These are phyloP conservation scores for Rallus crepitans DNA, from an alignment of 2,797 vertebrate species.

Conservation along the genomic window DNA sequence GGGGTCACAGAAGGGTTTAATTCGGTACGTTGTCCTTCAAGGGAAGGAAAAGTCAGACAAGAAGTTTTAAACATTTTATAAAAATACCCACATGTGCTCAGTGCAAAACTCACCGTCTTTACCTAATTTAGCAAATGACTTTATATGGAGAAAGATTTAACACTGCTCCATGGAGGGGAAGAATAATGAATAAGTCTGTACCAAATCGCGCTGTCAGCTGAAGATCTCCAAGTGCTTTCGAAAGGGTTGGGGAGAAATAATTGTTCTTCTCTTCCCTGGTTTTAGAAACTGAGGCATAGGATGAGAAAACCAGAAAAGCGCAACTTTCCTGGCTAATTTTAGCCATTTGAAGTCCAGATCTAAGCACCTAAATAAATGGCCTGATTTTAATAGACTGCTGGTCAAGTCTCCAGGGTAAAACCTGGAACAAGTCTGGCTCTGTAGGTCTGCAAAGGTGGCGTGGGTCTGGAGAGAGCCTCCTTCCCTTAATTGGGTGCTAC, in stretches of 20 bases:
- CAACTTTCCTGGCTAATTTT: conserved; percentile 56
- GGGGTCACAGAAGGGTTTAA: conserved; percentile 66
- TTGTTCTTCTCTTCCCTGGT: conserved; percentile 57
- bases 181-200: conserved; percentile 66
- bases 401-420: conserved; percentile 29
- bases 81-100: conserved; percentile 72
- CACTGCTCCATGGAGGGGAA: conserved; percentile 52
- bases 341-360: conserved; percentile 58
- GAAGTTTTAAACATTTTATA: conserved; percentile 73
- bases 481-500: not conserved
- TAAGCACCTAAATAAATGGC: conserved; percentile 60
- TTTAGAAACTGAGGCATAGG: conserved; percentile 67
- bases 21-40: conserved; percentile 61
- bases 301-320: conserved; percentile 42
- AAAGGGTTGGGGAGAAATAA: conserved; percentile 52
- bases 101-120: conserved; percentile 66
- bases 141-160: conserved; percentile 70
- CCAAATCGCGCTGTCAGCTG: conserved; percentile 25
- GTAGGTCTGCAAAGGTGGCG: not conserved
- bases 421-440: not conserved
- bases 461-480: not conserved
- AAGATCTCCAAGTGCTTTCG: conserved; percentile 52
- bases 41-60: conserved; percentile 56
- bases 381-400: conserved; percentile 58
- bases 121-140: conserved; percentile 75